Evolutionary conservation across 2,113 vertebrate species (phyloP), one percentile per base, ranked within the genome.

Genomic region (Menidia beryllina): DNA sequence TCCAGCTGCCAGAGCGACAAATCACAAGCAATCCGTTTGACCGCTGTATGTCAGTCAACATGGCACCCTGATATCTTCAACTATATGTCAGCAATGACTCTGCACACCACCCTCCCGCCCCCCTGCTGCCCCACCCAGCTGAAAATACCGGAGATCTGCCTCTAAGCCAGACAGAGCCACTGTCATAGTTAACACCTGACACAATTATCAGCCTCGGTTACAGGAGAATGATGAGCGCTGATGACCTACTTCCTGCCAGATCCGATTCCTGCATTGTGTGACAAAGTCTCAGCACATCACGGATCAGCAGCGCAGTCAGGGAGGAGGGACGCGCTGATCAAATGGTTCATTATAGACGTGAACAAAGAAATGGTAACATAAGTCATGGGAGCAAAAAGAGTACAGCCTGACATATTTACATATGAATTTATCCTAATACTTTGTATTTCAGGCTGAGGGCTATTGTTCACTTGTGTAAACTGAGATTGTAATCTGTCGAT

Each of bases 201-300:
- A 83, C 75, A 79, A 82, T 80, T 62, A 76, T 79, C 81, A 71
- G 82, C 75, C 59, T 54, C 21, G 38, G 78, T 84, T 80, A 76
- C 82, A 45, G 56, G 69, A 79, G 69, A 80, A 78, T 77, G 84
- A 71, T 21, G 17, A 72, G 68, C 78, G 63, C 51, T 69, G 81
- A 68, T 81, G 87, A 85, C 84, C 83, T 82, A 84, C 68, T 86
- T 89, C 80, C 81, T 78, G 81, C 87, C 53, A 34, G 74, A 86
- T 84, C 84, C 67, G 50, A 79, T 85, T 86, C 67, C 87, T 62
- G 75, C 70, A 71, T 83, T 75, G 78, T 79, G 77, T 60, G 75
- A 75, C 64, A 71, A 41, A 62, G 54, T 59, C 63, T 56, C 23
- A 39, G 72, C 58, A 55, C 17, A 41, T 77, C 60, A 65, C 55